phyloP scores from a whole-genome alignment of 2,113 vertebrate species.

The Sceloporus undulatus region DNA sequence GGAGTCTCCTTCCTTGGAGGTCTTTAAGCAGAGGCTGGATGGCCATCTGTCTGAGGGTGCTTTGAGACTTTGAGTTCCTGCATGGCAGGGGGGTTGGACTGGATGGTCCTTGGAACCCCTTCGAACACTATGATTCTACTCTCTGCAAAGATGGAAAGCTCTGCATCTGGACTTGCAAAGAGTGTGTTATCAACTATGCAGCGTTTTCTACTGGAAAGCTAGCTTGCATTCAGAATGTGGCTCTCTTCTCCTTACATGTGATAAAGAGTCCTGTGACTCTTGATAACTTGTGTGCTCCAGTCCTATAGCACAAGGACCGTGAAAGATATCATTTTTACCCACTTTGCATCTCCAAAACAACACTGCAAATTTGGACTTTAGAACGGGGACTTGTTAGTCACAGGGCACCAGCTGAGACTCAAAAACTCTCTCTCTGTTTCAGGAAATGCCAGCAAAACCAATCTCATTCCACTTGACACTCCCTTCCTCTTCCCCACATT shows the following conservation, averaged over 20 bases:
- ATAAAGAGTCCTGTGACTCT: neutral
- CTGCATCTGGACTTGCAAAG: neutral
- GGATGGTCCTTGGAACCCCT: too few species aligned
- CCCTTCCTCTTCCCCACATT: conserved; percentile 38
- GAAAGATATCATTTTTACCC: neutral
- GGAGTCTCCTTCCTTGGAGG: too few species aligned
- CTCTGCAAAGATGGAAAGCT: neutral
- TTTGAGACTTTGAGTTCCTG: neutral
- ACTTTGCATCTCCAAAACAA: neutral
- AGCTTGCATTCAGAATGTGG: neutral
- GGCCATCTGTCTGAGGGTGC: too few species aligned
- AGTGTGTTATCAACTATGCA: neutral
- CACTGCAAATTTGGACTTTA: conserved; percentile 18
- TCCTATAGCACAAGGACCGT: neutral
- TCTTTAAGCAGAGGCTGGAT: too few species aligned
- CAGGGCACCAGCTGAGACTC: conserved; percentile 22
- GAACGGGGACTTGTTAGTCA: conserved; percentile 39
- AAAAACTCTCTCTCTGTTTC: conserved; percentile 27
- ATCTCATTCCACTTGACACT: conserved; percentile 44
- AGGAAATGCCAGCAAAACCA: conserved; percentile 21
- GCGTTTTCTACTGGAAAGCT: neutral
- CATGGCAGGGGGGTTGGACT: too few species aligned
- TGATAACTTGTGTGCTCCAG: neutral
- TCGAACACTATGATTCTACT: neutral
- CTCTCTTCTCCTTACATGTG: neutral